Conservation (phyloP, 2,797 vertebrate genomes). For the Propithecus perrieri region DNA sequence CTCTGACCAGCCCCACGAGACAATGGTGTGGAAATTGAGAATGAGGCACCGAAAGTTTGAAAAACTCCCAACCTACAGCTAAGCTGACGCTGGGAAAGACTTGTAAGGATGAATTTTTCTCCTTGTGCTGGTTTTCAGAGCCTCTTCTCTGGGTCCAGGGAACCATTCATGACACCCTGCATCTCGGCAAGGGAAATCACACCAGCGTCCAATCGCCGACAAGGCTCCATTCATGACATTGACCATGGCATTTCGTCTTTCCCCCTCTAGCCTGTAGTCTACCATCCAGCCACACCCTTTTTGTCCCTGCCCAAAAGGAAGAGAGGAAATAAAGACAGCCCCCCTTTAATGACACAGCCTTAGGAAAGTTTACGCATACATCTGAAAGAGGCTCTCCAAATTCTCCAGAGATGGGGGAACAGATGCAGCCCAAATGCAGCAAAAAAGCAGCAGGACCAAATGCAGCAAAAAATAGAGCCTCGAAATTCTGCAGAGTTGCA, state of each 20-base stretch:
- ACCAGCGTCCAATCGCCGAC: not conserved
- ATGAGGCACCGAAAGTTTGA: constrained; percentile 21
- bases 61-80: constrained; percentile 19
- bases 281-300: not conserved
- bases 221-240: not conserved
- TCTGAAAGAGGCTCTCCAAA: not conserved
- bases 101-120: not conserved
- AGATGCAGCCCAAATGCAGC: not conserved
- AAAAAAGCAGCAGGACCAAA: not conserved
- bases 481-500: not conserved
- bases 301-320: not conserved
- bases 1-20: constrained; percentile 56
- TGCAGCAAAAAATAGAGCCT: not conserved
- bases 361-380: not conserved
- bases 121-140: not conserved
- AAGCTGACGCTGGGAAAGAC: not conserved
- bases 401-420: not conserved
- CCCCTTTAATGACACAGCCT: not conserved
- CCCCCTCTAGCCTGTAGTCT: not conserved
- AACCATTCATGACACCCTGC: not conserved
- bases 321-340: not conserved
- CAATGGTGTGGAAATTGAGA: constrained; percentile 26
- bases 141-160: not conserved
- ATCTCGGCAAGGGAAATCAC: not conserved
- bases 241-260: not conserved